Evolutionary conservation across 2,113 vertebrate genomes (phyloP).

Genomic region (Sphaerodactylus townsendi): DNA sequence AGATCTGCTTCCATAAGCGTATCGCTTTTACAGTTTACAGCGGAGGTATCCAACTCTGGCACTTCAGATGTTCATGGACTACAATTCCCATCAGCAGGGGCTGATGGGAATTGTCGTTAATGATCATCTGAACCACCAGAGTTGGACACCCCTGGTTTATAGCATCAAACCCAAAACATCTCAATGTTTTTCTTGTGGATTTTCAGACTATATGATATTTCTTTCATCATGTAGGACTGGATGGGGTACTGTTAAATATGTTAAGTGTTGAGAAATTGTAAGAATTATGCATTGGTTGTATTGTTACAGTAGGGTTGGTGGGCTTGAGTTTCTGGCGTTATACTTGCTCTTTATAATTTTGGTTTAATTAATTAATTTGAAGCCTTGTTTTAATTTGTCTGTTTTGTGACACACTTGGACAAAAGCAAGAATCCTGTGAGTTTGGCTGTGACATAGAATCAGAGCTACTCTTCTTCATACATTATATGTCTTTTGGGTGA

Average conservation of each 20-base stretch:
- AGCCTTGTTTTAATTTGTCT: neutral
- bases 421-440: neutral
- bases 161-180: neutral
- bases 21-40: too few relatives aligned
- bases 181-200: neutral
- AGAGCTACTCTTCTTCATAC: neutral
- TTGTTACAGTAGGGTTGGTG: neutral
- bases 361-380: neutral
- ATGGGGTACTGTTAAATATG: neutral
- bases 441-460: neutral
- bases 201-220: neutral
- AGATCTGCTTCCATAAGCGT: too few relatives aligned
- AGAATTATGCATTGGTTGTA: neutral
- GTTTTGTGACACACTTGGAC: neutral
- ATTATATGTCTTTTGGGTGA: too few relatives aligned
- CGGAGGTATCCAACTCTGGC: too few relatives aligned
- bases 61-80: too few relatives aligned
- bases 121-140: too few relatives aligned
- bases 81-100: too few relatives aligned
- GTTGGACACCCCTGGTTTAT: too few relatives aligned
- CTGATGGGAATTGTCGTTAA: too few relatives aligned
- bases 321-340: neutral
- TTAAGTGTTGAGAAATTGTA: neutral
- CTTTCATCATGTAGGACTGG: neutral
- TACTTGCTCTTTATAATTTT: neutral